phyloP scores from a whole-genome alignment of 1,140 invertebrate genomes.

The Anthonomus grandis region DNA sequence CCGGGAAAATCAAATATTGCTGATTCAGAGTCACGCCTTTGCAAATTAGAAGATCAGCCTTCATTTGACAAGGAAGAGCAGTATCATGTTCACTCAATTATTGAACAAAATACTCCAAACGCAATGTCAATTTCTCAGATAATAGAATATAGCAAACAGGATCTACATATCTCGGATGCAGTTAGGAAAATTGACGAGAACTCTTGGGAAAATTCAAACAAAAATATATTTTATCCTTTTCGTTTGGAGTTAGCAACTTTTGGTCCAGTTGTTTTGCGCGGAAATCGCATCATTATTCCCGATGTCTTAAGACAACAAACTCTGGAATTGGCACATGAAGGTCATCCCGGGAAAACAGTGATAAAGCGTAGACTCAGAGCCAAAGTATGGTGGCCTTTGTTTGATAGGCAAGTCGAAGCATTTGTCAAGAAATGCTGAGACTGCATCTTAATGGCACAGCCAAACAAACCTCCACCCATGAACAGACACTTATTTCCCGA shows the following conservation, averaged over 20 bases:
- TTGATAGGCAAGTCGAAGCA: conserved; percentile 41
- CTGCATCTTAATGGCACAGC: conserved; percentile 16
- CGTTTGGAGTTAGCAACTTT: conserved; percentile 20
- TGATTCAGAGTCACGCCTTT: conserved; percentile 43
- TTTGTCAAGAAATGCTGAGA: conserved; percentile 26
- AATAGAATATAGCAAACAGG: conserved; percentile 1
- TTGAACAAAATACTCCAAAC: conserved; percentile 20
- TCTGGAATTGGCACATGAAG: conserved; percentile 40
- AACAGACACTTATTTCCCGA: conserved; percentile 31
- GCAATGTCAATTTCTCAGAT: conserved; percentile 17
- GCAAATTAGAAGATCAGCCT: conserved; percentile 5
- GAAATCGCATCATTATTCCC: conserved; percentile 40
- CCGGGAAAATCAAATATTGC: conserved; percentile 47
- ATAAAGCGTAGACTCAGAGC: conserved; percentile 41
- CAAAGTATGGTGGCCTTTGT: conserved; percentile 48
- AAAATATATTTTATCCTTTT: conserved; percentile 31
- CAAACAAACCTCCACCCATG: conserved; percentile 27
- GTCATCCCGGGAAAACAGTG: conserved; percentile 37
- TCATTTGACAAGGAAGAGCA: conserved; percentile 21
- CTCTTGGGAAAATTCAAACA: conserved; percentile 4
- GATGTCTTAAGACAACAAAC: conserved; percentile 18
- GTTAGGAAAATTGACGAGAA: conserved; percentile 9
- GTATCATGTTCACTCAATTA: conserved; percentile 10
- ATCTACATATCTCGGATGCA: conserved; percentile 5
- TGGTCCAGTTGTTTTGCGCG: conserved; percentile 17